phyloP scores from a whole-genome alignment of 1,140 invertebrate genomes.

The Polypedilum pembai region DNA sequence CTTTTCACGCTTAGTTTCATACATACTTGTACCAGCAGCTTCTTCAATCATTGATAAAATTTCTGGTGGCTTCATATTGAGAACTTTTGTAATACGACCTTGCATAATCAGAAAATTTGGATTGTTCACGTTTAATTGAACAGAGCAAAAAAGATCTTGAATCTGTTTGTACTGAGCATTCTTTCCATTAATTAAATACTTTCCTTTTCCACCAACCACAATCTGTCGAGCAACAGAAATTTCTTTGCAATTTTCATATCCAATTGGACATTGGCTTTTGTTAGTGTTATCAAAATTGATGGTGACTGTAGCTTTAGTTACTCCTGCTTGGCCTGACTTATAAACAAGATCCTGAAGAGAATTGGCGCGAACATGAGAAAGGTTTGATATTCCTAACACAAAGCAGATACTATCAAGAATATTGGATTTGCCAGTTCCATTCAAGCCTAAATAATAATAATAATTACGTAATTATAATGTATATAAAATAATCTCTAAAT shows the following conservation, averaged over 20 bases:
- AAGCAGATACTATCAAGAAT: slow-evolving; percentile 98
- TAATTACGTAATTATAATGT: no score
- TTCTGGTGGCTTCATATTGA: slow-evolving; percentile 98
- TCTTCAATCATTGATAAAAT: slow-evolving; percentile 99
- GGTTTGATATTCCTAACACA: slow-evolving; percentile 91
- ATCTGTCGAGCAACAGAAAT: slow-evolving; percentile 88
- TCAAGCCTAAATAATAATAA: slow-evolving; percentile 48
- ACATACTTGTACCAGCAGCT: slow-evolving; percentile 96
- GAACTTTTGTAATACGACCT: slow-evolving; percentile 96
- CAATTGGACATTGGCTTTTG: slow-evolving; percentile 73
- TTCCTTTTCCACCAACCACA: slow-evolving; percentile 75
- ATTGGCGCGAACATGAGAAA: slow-evolving; percentile 79
- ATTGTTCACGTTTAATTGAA: slow-evolving; percentile 98
- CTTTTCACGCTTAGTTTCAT: slow-evolving; percentile 87
- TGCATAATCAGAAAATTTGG: slow-evolving; percentile 99
- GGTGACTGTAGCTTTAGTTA: slow-evolving; percentile 93
- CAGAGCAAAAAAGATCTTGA: slow-evolving; percentile 90
- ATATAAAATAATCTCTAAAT: no score
- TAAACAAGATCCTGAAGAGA: slow-evolving; percentile 93
- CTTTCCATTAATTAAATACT: slow-evolving; percentile 92
- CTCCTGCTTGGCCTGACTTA: slow-evolving; percentile 93
- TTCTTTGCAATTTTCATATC: slow-evolving; percentile 88
- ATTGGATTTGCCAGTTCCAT: slow-evolving; percentile 99
- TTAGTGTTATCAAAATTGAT: slow-evolving; percentile 93
- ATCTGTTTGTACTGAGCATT: slow-evolving; percentile 84